phyloP scores from a whole-genome alignment of 1,140 invertebrate genomes.

The Elysia chlorotica region DNA sequence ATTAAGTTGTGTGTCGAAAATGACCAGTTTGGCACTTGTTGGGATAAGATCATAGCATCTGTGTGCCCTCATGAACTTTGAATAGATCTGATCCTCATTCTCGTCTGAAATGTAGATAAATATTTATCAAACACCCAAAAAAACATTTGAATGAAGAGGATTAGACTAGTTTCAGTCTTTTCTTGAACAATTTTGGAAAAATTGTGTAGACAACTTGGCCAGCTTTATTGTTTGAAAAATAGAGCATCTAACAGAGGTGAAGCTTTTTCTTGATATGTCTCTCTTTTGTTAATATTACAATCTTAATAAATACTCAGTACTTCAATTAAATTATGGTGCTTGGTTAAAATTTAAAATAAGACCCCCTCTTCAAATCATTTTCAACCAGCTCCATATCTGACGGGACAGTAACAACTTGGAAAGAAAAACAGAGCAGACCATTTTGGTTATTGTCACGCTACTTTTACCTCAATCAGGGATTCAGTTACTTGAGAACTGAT shows the following conservation, averaged over 20 bases:
- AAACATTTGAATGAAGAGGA: not conserved
- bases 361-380: too few species aligned
- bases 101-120: conserved; percentile 75
- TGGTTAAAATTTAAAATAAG: too few species aligned
- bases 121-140: not conserved
- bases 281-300: too few species aligned
- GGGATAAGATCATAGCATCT: conserved; percentile 99
- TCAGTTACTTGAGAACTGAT: too few species aligned
- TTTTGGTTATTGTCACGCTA: too few species aligned
- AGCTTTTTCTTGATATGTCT: too few species aligned
- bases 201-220: not conserved
- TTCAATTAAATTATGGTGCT: not conserved
- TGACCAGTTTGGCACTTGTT: conserved; percentile 97
- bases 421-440: too few species aligned
- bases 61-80: conserved; percentile 98
- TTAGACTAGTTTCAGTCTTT: not conserved
- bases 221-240: not conserved
- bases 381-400: too few species aligned
- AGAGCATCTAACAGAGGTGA: not conserved
- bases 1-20: conserved; percentile 98
- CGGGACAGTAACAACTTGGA: too few species aligned
- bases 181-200: not conserved
- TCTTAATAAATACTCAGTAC: too few species aligned
- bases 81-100: conserved; percentile 92
- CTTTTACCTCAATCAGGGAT: too few species aligned